Evolutionary conservation across 2,888 invertebrate species (phyloP), one percentile per base, ranked within the genome.

Genomic region (Temnothorax ravouxi): DNA sequence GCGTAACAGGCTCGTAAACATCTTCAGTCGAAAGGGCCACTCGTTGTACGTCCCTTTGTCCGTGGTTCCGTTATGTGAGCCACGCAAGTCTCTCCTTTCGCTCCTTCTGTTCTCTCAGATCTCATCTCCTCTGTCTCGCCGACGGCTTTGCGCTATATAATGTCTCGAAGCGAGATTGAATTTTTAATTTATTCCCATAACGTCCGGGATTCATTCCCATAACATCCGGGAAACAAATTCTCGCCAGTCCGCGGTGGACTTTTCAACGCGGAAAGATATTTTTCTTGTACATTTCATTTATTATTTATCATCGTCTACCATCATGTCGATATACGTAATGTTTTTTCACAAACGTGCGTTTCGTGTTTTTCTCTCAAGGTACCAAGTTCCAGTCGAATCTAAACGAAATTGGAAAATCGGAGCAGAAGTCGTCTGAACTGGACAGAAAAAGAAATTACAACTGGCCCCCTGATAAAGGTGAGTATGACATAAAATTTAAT

Each of bases 381-480:
- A 92, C 89, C 71, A 94, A 95, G 89, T 91, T 91, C 81, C 94
- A 94, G 88, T 94, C 94, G 38, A 95, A 94, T 89, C 91, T 95
- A 80, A 95, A 95, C 89, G 95, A 95, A 84, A 93, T 95, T 87
- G 95, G 94, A 88, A 95, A 95, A 88, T 95, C 95, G 74, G 95
- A 95, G 89, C 95, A 95, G 85, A 95, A 94, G 82, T 93, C 93
- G n/a, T 92, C 88, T 67, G 92, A 93, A 75, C 85, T 91, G 67
- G 93, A 94, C 85, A 92, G 93, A 77, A 94, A 93, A 88, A 92
- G 92, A 84, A 94, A 93, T 86, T 92, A 91, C 88, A 90, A 94
- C 75, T 94, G 94, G 94, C 87, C 92, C 61, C 88, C 93, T 54
- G 91, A 91, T 74, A 93, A 90, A 69, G 93, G 94, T 94, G 91